Evolutionary conservation across 2,888 invertebrate species (phyloP), one percentile per base, ranked within the genome.

Genomic region (Hyposoter didymator): DNA sequence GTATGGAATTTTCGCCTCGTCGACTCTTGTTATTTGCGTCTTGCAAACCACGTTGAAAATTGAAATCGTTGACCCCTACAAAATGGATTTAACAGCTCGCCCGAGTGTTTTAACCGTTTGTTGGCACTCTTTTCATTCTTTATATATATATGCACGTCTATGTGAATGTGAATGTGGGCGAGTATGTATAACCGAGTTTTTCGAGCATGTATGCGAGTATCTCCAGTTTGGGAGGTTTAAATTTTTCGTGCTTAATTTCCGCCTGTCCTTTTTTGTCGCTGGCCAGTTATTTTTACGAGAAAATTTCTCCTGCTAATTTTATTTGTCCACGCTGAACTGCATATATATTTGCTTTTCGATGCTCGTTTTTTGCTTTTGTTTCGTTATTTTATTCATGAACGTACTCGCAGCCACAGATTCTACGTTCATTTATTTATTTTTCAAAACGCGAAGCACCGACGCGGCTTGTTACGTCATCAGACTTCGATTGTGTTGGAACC

Each of bases 281-380:
- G 22, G 45, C 47, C 67, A 59, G 82, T 52, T 79, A 66, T 76
- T 73, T 55, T 70, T 49, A 59, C 84, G 74, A 59, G 72, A 59
- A 87, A 88, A 87, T 82, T 82, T 67, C 72, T 84, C 47, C 82
- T 79, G 78, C 83, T 88, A 89, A 90, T 89, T 89, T 85, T 84
- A 89, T 90, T 89, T 88, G 84, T 82, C 84, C 62, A 75, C 64
- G 70, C 43, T 52, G 70, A 74, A 64, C 67, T 82, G 39, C 72
- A 66, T 78, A 45, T 52, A 67, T 86, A 79, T 87, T 84, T 80
- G 84, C 84, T 74, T 85, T 84, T 32, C 64, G 69, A 32, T 62
- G 35, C 39, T 84, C 73, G 80, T 84, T 82, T 76, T 22, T 78
- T 85, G 19, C 66, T 64, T 82, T 82, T 80, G 52, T 35, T 55